Evolutionary conservation across 2,113 vertebrate species (phyloP).

Genomic region (Oceanites oceanicus): DNA sequence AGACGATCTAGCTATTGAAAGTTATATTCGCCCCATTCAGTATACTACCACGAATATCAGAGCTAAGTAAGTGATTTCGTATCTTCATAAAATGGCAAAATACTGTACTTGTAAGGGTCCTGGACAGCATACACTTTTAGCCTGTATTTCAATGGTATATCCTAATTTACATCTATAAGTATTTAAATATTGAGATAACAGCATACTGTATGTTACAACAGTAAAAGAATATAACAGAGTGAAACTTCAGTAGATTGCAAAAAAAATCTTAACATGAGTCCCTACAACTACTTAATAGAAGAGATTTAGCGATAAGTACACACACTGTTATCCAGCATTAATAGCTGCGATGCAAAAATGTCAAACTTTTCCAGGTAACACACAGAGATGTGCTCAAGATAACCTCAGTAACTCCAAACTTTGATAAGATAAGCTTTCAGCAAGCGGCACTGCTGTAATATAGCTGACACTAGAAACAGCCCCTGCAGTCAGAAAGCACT

Average conservation of each 20-base stretch:
- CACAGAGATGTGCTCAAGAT: not conserved
- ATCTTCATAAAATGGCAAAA: not conserved
- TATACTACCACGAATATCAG: not conserved
- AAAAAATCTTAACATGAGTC: not conserved
- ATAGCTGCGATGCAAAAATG: not conserved
- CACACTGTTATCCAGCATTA: not conserved
- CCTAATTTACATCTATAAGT: not conserved
- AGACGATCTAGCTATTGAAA: not conserved
- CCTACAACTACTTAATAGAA: not conserved
- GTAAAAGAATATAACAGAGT: not conserved
- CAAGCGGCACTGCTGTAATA: not conserved
- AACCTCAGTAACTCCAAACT: not conserved
- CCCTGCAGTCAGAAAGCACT: not conserved
- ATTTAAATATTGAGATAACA: not conserved
- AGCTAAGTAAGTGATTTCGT: not conserved
- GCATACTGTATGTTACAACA: not conserved
- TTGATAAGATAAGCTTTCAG: not conserved
- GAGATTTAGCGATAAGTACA: not conserved
- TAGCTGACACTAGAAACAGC: not conserved
- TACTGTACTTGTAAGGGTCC: not conserved
- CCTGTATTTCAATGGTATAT: not conserved
- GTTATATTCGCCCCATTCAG: not conserved
- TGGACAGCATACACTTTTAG: not conserved
- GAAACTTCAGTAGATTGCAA: not conserved
- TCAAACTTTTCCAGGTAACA: not conserved